phyloP scores from a whole-genome alignment of 1,140 invertebrate species.

The Arion vulgaris region DNA sequence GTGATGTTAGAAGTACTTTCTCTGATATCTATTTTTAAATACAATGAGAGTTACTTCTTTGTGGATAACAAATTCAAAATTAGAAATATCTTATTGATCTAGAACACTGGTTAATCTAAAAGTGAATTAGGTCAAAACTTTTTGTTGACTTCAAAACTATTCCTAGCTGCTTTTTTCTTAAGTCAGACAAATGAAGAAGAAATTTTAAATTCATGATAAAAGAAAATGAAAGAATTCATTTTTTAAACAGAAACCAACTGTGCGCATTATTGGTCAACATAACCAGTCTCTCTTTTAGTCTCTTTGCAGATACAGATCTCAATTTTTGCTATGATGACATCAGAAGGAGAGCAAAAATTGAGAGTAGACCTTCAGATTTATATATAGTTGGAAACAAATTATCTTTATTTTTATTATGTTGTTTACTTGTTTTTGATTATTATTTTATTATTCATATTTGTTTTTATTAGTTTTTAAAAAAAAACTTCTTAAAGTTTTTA shows the following conservation, averaged over 20 bases:
- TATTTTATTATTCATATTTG: background rate
- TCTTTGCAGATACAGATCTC: slow-evolving; percentile 24
- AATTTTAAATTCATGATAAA: background rate
- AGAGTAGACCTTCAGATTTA: background rate
- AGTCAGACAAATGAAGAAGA: background rate
- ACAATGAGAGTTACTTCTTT: too few species aligned
- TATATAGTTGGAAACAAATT: background rate
- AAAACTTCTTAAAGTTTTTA: too few species aligned
- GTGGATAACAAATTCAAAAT: too few species aligned
- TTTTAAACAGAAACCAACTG: background rate
- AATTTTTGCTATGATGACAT: slow-evolving; percentile 25
- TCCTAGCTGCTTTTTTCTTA: too few species aligned
- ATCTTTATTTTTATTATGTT: too few species aligned
- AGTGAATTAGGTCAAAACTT: too few species aligned
- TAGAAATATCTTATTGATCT: too few species aligned
- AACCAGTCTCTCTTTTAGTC: background rate
- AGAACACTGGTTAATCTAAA: too few species aligned
- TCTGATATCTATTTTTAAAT: too few species aligned
- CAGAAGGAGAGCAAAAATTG: slow-evolving; percentile 27
- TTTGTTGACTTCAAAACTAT: too few species aligned
- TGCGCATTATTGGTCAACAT: background rate
- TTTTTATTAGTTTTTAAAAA: too few species aligned
- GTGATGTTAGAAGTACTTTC: too few species aligned
- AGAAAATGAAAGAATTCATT: background rate
- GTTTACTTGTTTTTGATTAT: background rate